Base-by-base conservation (phyloP, 1,140 invertebrate species). In the Megalonaias nervosa region DNA sequence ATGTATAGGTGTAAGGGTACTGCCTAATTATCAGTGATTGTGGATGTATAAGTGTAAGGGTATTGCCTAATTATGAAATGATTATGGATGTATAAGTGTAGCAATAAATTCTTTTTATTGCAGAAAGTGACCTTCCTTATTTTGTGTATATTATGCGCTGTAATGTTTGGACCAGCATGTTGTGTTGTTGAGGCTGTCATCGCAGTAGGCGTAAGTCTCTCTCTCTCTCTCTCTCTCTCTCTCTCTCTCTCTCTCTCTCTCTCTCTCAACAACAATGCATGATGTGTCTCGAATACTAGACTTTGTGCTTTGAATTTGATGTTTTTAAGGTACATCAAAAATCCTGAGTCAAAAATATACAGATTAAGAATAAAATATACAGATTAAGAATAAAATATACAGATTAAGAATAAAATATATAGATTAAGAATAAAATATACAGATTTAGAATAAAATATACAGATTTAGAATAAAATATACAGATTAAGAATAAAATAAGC, bases 81-180 rank as follows among this genome's bases (percentile, higher is more conserved):
- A 26, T 26, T 2, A 26, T 26, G 1, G 26, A 26, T 67, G 12
- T 67, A 16, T 3, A 31, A 48, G 21, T 62, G 21, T 13, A 62
- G 21, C 21, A n/a, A 26, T 65, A 13, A 19, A 21, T 60, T 48
- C 4, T 58, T 75, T 61, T 71, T 69, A 58, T 74, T 75, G 9
- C 77, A 84, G 83, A 82, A 81, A 81, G 75, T 75, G 31, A 82
- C 83, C 0, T 84, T 84, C 65, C 56, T 84, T 23, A 75, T 82
- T 13, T 66, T 84, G 5, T 82, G 83, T 67, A 79, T 84, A 26
- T 57, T 84, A n/a, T 82, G 81, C 67, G 69, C 76, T 26, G 67
- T 75, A 16, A 57, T 84, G 56, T 84, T 84, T 72, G 83, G 71
- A n/a, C 83, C 83, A 3, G 77, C 67, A 1, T 79, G 82, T 17